These are phyloP conservation scores for Platyscelio sp. DNA, from an alignment of 2,888 invertebrate genomes.

Conservation along the genomic window DNA sequence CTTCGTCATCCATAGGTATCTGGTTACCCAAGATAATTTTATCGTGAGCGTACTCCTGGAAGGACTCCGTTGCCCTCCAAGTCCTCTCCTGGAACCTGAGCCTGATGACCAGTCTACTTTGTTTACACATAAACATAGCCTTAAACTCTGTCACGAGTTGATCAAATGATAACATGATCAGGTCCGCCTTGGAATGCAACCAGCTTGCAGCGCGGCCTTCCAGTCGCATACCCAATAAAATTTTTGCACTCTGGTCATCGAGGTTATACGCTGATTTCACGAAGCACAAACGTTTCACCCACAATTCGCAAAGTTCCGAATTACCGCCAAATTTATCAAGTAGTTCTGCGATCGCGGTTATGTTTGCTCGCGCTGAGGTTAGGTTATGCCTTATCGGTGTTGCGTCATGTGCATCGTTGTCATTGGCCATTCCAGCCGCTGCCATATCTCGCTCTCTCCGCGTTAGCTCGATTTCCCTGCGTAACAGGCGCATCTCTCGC, in stretches of 20 bases:
- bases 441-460: conserved; percentile 10
- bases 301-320: not conserved
- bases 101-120: not conserved
- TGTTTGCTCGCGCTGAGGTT: not conserved
- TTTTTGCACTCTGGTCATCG: not conserved
- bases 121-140: not conserved
- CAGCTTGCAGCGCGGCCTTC: not conserved
- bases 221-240: conserved; percentile 10
- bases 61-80: not conserved
- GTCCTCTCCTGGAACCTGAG: not conserved
- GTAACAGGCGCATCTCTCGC: not conserved
- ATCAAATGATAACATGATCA: not conserved
- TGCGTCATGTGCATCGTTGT: not conserved
- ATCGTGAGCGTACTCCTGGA: not conserved
- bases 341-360: conserved; percentile 4
- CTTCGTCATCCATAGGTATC: not conserved
- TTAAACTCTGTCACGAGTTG: not conserved
- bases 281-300: conserved; percentile 7
- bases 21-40: not conserved
- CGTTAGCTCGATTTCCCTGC: not conserved
- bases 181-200: not conserved
- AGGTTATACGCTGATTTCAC: not conserved
- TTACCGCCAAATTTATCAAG: conserved; percentile 15
- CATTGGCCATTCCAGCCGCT: not conserved
- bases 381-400: not conserved